Percentiles rank a stretch among this genome's conserved stretches.
Evolutionary conservation across 2,797 vertebrate species (phyloP).

Genomic region (Clarias pachynema): DNA sequence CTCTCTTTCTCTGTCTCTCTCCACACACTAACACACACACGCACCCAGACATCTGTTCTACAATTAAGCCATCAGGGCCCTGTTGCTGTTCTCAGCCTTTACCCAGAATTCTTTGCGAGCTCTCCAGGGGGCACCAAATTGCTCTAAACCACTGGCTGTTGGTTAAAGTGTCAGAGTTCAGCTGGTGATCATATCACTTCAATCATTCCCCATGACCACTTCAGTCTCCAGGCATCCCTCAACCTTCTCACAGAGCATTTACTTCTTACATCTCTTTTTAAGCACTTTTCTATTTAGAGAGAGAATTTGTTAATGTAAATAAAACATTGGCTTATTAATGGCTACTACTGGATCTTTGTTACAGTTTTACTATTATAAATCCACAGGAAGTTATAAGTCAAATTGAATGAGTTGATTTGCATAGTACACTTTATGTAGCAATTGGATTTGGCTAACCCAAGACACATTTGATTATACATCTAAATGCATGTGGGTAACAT

Average conservation of each 20-base stretch:
- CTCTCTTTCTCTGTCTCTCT: constrained; percentile 9
- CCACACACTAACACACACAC: not conserved
- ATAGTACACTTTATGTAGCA: not conserved
- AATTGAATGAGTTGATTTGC: not conserved
- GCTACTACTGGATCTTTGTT: not conserved
- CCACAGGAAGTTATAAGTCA: not conserved
- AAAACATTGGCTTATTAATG: not conserved
- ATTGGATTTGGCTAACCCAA: not conserved
- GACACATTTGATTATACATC: constrained; percentile 8
- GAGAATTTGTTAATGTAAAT: not conserved
- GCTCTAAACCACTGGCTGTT: constrained; percentile 18
- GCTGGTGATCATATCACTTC: constrained; percentile 40
- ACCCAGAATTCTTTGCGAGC: constrained; percentile 56
- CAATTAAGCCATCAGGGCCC: constrained; percentile 62
- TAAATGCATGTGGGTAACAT: constrained; percentile 9
- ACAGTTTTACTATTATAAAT: constrained; percentile 1
- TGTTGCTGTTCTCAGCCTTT: constrained; percentile 33
- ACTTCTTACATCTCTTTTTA: constrained; percentile 5
- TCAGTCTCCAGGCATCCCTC: not conserved
- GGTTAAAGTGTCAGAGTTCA: constrained; percentile 44
- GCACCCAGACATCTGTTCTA: constrained; percentile 11
- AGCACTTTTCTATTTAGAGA: not conserved
- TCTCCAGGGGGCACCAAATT: constrained; percentile 45
- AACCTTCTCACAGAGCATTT: not conserved
- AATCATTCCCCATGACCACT: constrained; percentile 44